These are phyloP conservation scores for Diarsia mendica DNA, from an alignment of 2,888 invertebrate species.

Conservation along the genomic window DNA sequence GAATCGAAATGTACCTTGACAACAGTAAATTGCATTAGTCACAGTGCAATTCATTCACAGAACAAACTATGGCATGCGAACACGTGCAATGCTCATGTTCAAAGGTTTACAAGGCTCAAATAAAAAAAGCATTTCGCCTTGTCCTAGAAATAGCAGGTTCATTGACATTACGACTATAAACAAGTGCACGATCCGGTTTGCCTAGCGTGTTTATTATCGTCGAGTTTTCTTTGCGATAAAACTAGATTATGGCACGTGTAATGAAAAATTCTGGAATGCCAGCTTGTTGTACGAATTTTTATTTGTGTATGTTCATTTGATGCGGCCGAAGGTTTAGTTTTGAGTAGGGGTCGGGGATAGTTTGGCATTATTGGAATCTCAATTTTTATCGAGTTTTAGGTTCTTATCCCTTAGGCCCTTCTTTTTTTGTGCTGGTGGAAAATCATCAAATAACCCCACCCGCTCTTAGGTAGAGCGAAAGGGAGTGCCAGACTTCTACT, in stretches of 20 bases:
- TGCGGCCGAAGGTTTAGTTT: background rate
- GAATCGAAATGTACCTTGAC: background rate
- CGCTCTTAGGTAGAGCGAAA: too few species aligned
- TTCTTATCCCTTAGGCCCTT: too few species aligned
- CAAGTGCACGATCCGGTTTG: conserved; percentile 46
- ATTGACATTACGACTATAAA: conserved; percentile 58
- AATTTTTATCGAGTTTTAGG: background rate
- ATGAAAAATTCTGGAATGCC: conserved; percentile 6
- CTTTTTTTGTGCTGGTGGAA: too few species aligned
- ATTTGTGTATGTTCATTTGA: background rate
- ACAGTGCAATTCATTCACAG: conserved; percentile 27
- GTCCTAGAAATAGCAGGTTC: conserved; percentile 67
- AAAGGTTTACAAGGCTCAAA: conserved; percentile 29
- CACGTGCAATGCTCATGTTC: conserved; percentile 36
- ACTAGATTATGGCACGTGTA: conserved; percentile 2
- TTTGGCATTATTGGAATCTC: background rate
- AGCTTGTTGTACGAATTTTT: background rate
- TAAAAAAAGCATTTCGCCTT: conserved; percentile 58
- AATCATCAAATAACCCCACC: too few species aligned
- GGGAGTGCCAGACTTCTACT: too few species aligned
- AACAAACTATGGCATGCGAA: conserved; percentile 13
- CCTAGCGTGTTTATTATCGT: conserved; percentile 41
- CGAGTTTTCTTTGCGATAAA: conserved; percentile 36
- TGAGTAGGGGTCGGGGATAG: background rate
- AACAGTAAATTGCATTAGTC: background rate